These are phyloP conservation scores for Boloria selene DNA, from an alignment of 2,888 invertebrate genomes.

Conservation along the genomic window DNA sequence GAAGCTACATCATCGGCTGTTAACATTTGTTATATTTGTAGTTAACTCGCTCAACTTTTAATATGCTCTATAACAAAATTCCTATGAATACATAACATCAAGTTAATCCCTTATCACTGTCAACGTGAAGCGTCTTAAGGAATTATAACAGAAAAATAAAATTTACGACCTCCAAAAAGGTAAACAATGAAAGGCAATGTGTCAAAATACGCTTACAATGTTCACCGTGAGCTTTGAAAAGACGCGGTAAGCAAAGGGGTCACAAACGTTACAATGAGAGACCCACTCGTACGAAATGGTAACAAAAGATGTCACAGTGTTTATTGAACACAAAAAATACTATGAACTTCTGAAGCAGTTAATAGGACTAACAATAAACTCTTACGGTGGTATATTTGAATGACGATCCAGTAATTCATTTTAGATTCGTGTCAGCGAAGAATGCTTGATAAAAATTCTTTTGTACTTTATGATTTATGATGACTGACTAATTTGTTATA, in stretches of 20 bases:
- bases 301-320: slow-evolving; percentile 46
- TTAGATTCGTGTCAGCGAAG: slow-evolving; percentile 56
- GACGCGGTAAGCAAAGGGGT: slow-evolving; percentile 39
- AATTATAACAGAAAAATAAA: slow-evolving; percentile 54
- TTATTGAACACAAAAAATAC: slow-evolving; percentile 62
- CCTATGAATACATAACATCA: slow-evolving; percentile 68
- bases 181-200: slow-evolving; percentile 75
- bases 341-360: slow-evolving; percentile 81
- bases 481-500: slow-evolving; percentile 12
- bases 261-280: slow-evolving; percentile 45
- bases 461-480: slow-evolving; percentile 23
- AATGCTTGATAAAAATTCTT: slow-evolving; percentile 23
- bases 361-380: slow-evolving; percentile 68
- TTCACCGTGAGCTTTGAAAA: slow-evolving; percentile 58
- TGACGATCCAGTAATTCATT: slow-evolving; percentile 67
- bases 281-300: slow-evolving; percentile 48
- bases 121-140: slow-evolving; percentile 59
- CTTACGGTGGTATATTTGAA: slow-evolving; percentile 62
- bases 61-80: not conserved
- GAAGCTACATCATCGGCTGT: not conserved
- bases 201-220: slow-evolving; percentile 74
- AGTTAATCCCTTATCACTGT: slow-evolving; percentile 65
- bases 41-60: no score
- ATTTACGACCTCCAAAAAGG: slow-evolving; percentile 69
- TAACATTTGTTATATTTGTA: not conserved